These are phyloP conservation scores for Whitmania pigra DNA, from an alignment of 1,140 invertebrate genomes.

Conservation along the genomic window DNA sequence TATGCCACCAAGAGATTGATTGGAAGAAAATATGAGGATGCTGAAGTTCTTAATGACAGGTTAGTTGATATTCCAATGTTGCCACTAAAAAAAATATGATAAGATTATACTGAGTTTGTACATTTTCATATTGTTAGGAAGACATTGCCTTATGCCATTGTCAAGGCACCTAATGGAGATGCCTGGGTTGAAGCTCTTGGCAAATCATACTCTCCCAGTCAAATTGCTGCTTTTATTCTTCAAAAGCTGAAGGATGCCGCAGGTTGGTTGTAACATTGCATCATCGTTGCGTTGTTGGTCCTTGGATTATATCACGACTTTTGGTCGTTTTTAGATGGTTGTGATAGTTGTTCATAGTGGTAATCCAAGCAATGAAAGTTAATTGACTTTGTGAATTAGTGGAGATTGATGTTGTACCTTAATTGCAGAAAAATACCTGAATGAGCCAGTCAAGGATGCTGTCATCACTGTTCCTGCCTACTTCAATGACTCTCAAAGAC, in stretches of 20 bases:
- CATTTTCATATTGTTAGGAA: conserved; percentile 51
- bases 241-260: conserved; percentile 95
- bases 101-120: no score
- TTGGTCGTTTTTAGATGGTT: no score
- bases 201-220: conserved; percentile 88
- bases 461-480: conserved; percentile 90
- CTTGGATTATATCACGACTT: no score
- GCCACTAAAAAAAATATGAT: no score
- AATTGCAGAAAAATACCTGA: conserved; percentile 61
- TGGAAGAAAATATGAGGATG: conserved; percentile 83
- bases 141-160: conserved; percentile 90
- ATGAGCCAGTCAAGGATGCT: conserved; percentile 70
- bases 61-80: conserved; percentile 42
- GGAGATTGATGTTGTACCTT: conserved; percentile 17
- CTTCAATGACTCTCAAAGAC: conserved; percentile 88
- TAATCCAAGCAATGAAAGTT: no score
- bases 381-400: no score
- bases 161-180: conserved; percentile 94
- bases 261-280: conserved; percentile 30
- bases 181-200: conserved; percentile 94
- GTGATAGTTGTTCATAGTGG: no score
- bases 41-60: conserved; percentile 93
- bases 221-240: conserved; percentile 86
- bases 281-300: no score
- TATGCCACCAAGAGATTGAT: conserved; percentile 97